Conservation (phyloP, 53 echinoderm and acorn worm genomes). For the Astropecten irregularis region DNA sequence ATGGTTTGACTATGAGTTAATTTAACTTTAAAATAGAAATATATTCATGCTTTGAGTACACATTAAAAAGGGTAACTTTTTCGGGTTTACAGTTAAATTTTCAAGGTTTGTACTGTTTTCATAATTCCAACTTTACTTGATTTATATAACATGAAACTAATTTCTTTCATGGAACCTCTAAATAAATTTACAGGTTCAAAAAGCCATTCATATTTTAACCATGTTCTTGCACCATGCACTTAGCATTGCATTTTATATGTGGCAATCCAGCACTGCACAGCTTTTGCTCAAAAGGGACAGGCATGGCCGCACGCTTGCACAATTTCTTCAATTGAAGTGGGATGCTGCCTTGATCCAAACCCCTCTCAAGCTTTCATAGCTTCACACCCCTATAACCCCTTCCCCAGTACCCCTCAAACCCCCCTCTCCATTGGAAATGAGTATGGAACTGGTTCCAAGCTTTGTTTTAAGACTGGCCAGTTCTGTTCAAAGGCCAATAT, state of each 20-base stretch:
- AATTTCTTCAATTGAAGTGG: conserved; percentile 70
- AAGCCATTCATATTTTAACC: too few relatives aligned
- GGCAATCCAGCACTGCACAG: conserved; percentile 58
- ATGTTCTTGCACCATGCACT: conserved; percentile 49
- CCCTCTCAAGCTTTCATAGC: conserved; percentile 11
- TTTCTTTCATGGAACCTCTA: too few relatives aligned
- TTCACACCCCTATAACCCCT: conserved; percentile 17
- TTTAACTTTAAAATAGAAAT: too few relatives aligned
- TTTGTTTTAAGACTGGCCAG: not conserved
- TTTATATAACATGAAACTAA: too few relatives aligned
- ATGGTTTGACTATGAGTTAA: too few relatives aligned
- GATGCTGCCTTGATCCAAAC: conserved; percentile 16
- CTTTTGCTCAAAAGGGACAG: conserved; percentile 36
- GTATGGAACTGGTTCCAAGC: not conserved
- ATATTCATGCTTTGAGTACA: too few relatives aligned
- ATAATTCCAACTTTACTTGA: too few relatives aligned
- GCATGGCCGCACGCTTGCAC: conserved; percentile 61
- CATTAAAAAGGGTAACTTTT: not conserved
- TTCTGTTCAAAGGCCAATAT: conserved; percentile 30
- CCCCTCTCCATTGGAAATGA: not conserved
- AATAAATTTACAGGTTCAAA: too few relatives aligned
- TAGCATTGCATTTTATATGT: conserved; percentile 56
- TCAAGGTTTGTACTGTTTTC: too few relatives aligned
- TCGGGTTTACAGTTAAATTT: too few relatives aligned
- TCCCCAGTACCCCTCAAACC: not conserved